Evolutionary conservation across 2,113 vertebrate genomes (phyloP).

Genomic region (Chlamydotis undulata): DNA sequence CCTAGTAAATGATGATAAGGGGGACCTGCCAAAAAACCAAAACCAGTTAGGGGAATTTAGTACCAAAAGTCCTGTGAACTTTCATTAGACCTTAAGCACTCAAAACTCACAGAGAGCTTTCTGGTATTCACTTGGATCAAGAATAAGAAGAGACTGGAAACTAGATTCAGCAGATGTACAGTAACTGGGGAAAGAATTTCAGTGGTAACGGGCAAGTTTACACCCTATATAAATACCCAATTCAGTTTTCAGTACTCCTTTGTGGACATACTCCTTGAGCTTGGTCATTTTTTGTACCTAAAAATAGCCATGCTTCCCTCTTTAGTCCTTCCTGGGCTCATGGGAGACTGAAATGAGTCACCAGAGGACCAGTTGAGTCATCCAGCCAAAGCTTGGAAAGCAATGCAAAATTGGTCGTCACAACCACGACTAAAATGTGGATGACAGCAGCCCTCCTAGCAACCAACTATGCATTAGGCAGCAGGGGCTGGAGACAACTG

Average conservation of each 20-base stretch:
- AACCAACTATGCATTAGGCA: background rate
- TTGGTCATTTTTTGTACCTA: background rate
- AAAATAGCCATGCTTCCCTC: slow-evolving; percentile 10
- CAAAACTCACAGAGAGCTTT: background rate
- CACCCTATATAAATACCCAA: background rate
- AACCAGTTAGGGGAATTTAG: background rate
- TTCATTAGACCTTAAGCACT: background rate
- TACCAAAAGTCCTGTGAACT: background rate
- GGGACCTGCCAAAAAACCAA: background rate
- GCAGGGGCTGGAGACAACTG: background rate
- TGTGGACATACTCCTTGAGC: background rate
- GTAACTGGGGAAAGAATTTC: background rate
- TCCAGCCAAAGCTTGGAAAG: slow-evolving; percentile 32
- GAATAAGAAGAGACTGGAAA: background rate
- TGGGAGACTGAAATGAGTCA: slow-evolving; percentile 48
- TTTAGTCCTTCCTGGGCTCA: slow-evolving; percentile 27
- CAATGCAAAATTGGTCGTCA: background rate
- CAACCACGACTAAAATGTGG: background rate
- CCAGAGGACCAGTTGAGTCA: slow-evolving; percentile 42
- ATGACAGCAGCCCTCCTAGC: slow-evolving; percentile 26
- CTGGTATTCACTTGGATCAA: background rate
- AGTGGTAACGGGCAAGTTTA: background rate
- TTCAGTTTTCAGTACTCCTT: background rate
- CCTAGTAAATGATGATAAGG: background rate
- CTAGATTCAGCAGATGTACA: background rate